phyloP scores from a whole-genome alignment of 2,113 vertebrate species.

The Reinhardtius hippoglossoides region DNA sequence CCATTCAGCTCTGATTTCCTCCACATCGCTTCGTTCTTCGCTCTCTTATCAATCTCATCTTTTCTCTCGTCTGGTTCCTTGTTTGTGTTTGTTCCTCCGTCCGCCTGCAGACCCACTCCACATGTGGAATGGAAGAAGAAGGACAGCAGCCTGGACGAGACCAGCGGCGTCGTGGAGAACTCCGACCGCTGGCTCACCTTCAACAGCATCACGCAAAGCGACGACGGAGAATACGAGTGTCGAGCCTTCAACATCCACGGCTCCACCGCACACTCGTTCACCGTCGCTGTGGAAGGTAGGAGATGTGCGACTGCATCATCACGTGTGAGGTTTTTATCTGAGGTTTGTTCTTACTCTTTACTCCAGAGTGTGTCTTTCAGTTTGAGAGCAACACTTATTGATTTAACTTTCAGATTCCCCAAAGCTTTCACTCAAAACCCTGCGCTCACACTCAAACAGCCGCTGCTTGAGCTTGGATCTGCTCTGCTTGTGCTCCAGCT shows the following conservation, averaged over 20 bases:
- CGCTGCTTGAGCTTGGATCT: no score
- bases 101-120: slow-evolving; percentile 85
- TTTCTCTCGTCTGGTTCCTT: neutral
- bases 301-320: neutral
- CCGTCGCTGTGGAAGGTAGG: slow-evolving; percentile 87
- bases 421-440: no score
- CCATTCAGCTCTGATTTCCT: neutral
- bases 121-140: slow-evolving; percentile 83
- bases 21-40: neutral
- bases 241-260: slow-evolving; percentile 81
- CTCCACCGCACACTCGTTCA: slow-evolving; percentile 73
- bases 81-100: neutral
- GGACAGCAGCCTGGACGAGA: slow-evolving; percentile 69
- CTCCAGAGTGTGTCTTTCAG: no score
- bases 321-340: no score
- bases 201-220: slow-evolving; percentile 71
- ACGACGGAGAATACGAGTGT: slow-evolving; percentile 90
- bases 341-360: no score
- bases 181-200: slow-evolving; percentile 83
- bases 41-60: neutral
- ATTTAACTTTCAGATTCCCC: no score
- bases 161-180: slow-evolving; percentile 50
- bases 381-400: no score
- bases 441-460: no score
- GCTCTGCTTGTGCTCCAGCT: no score